phyloP scores from a whole-genome alignment of 1,140 invertebrate genomes.

The Nasonia vitripennis region DNA sequence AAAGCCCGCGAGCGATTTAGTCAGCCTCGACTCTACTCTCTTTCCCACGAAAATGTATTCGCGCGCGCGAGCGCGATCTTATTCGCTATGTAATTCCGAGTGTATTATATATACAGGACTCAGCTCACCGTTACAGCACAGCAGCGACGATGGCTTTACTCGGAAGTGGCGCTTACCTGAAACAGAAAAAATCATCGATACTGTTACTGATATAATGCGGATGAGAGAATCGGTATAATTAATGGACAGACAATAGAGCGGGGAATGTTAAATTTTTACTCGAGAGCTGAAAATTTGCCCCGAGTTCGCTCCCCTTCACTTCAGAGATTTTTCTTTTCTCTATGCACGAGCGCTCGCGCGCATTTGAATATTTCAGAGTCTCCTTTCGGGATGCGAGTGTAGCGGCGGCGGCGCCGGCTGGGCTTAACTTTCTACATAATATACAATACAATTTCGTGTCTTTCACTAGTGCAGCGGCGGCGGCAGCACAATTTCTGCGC shows the following conservation, averaged over 20 bases:
- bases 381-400: slow-evolving; percentile 5
- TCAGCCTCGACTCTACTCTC: neutral
- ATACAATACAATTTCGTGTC: slow-evolving; percentile 42
- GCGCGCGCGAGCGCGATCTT: neutral
- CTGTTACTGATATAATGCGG: neutral
- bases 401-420: neutral
- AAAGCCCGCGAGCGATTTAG: neutral
- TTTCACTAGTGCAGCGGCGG: neutral
- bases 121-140: neutral
- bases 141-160: neutral
- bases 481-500: neutral
- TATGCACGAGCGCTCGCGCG: neutral
- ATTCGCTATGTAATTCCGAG: neutral
- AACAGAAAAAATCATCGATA: neutral
- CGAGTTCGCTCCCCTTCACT: neutral
- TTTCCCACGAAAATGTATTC: neutral
- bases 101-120: neutral
- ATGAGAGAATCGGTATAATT: neutral
- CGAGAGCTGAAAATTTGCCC: slow-evolving; percentile 6
- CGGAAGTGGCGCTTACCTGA: neutral
- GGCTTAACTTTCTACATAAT: slow-evolving; percentile 45
- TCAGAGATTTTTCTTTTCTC: slow-evolving; percentile 20
- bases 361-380: slow-evolving; percentile 39
- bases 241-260: neutral
- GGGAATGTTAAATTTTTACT: slow-evolving; percentile 43